Evolutionary conservation across 2,797 vertebrate species (phyloP).

Genomic region (Sphaeramia orbicularis): DNA sequence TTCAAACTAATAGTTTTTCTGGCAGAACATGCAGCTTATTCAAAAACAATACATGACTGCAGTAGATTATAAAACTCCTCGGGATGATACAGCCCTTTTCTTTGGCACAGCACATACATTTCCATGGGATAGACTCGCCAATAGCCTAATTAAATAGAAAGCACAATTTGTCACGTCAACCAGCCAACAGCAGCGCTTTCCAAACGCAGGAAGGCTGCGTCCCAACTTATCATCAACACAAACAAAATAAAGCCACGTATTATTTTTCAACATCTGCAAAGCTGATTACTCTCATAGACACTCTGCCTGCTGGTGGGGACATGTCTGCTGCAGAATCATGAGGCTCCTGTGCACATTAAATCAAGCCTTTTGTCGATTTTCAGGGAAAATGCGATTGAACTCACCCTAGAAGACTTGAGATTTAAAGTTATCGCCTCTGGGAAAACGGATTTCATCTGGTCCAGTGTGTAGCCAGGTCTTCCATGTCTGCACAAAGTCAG

Average conservation of each 20-base stretch:
- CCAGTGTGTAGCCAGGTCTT: constrained; percentile 31
- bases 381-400: constrained; percentile 32
- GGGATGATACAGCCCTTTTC: constrained; percentile 65
- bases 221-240: constrained; percentile 50
- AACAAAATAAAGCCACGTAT: constrained; percentile 8
- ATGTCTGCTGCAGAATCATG: constrained; percentile 42
- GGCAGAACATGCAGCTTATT: constrained; percentile 1
- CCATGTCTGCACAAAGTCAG: constrained; percentile 25
- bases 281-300: constrained; percentile 9
- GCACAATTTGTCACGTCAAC: constrained; percentile 75
- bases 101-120: constrained; percentile 68
- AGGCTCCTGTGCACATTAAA: constrained; percentile 13
- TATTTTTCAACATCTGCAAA: constrained; percentile 32
- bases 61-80: constrained; percentile 50
- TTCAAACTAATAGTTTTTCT: constrained; percentile 49
- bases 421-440: constrained; percentile 57
- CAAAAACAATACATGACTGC: constrained; percentile 42
- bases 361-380: constrained; percentile 1
- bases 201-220: constrained; percentile 35
- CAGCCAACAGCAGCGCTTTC: constrained; percentile 45
- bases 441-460: constrained; percentile 26
- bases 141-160: constrained; percentile 81
- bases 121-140: constrained; percentile 66
- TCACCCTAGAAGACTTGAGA: constrained; percentile 61
- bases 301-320: background rate